Percentiles rank a stretch among this genome's conserved stretches.
These are phyloP conservation scores for Rhorus exstirpatorius DNA, from an alignment of 2,888 invertebrate genomes.

Conservation along the genomic window DNA sequence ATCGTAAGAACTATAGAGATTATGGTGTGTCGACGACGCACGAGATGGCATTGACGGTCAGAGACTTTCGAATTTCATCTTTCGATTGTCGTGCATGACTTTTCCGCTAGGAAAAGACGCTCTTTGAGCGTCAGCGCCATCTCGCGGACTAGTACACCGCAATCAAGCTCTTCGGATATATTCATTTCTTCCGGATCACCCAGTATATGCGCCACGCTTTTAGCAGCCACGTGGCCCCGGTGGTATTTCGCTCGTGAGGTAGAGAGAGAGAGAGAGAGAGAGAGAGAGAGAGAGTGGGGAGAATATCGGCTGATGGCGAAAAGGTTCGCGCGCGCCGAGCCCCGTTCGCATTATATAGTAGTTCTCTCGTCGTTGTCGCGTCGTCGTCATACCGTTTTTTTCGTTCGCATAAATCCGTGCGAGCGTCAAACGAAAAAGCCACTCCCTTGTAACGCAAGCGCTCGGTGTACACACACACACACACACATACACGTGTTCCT, in stretches of 20 bases:
- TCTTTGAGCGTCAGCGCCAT: too few species aligned
- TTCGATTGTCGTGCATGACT: too few species aligned
- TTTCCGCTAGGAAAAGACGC: too few species aligned
- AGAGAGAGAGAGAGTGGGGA: conserved; percentile 20
- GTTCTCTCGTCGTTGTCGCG: conserved; percentile 46
- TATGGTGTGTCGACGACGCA: too few species aligned
- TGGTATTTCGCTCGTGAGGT: conserved; percentile 42
- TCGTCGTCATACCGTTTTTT: conserved; percentile 36
- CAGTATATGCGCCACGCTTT: conserved; percentile 51
- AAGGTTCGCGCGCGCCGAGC: conserved; percentile 32
- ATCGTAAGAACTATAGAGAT: too few species aligned
- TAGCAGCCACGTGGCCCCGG: conserved; percentile 62
- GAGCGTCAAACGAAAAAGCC: conserved; percentile 72
- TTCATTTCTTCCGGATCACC: neutral
- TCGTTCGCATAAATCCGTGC: conserved; percentile 69
- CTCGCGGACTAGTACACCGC: too few species aligned
- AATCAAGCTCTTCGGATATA: too few species aligned
- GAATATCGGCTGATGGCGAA: conserved; percentile 22
- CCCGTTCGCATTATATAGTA: conserved; percentile 31
- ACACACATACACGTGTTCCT: conserved; percentile 32
- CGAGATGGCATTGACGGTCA: too few species aligned
- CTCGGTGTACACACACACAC: conserved; percentile 47
- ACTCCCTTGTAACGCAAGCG: conserved; percentile 72
- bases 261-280: neutral
- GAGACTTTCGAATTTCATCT: too few species aligned